Base-by-base conservation (phyloP, 2,113 vertebrate species). In the Dinomys branickii region DNA sequence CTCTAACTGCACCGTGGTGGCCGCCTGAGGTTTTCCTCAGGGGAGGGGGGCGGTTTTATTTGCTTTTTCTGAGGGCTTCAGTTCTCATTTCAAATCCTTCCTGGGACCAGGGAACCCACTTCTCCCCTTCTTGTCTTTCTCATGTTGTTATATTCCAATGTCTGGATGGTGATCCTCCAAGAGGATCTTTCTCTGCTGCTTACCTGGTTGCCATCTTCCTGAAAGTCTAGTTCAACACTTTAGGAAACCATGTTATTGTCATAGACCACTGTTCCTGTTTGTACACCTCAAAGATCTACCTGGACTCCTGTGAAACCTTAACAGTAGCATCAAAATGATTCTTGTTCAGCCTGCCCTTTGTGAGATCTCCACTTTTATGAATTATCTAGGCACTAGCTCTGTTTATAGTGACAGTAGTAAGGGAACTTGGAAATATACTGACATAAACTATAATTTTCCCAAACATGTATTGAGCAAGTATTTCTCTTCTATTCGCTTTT, bases 401-500 rank as follows among this genome's bases (percentile, higher is more conserved):
- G 24, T 90, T 77, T n/a, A 78, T 63, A 63, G 10, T n/a, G 65
- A 82, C 38, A 88, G 44, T 52, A 59, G 41, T 82, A 58, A 59
- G 20, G 94, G 26, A 95, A 9, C 35, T 94, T 92, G 24, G 67
- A 86, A 90, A 59, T 90, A 65, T 7, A 54, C 19, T 61, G 54
- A 86, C 5, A 33, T 86, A 71, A 97, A 94, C 65, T 52, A 47
- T 22, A 67, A 10, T 88, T 81, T 75, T 81, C 26, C 59, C 35
- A 92, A 1, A 71, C 86, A 83, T 65, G 82, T 90, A 67, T 56
- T 75, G 35, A 94, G 17, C 26, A 86, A 17, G 59, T 81, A 44
- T 87, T 81, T 95, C 71, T n/a, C 77, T 26, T 58, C 8, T 81
- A n/a, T 56, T 93, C 59, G 19, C 65, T 69, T 83, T 96, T 81